Evolutionary conservation across 2,888 invertebrate genomes (phyloP), one percentile per base, ranked within the genome.

Genomic region (Polymixis lichenea): DNA sequence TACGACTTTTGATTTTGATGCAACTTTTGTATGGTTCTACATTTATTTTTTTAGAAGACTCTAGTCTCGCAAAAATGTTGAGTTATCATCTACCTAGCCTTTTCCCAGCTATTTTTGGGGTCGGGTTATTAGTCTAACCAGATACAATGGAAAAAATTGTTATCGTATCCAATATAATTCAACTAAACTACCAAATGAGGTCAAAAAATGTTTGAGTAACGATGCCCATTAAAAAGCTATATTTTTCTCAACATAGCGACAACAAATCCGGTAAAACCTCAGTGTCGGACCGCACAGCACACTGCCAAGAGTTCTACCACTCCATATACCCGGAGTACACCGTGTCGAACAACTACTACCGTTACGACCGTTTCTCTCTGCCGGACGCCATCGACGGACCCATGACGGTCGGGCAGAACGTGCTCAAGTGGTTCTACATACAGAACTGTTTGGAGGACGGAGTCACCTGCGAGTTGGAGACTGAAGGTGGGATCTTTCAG

Each of bases 231-330:
- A 32, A 60, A 32, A 32, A 32, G 22, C 43, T 17, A 28, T n/a
- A 28, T 55, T 49, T 38, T 72, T 55, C 0, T 53, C 15, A 53
- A 75, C 64, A 4, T 77, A 92, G 91, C 25, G 90, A 91, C 43
- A 78, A 55, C n/a, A 91, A 89, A 73, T 32, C 83, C 0, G 43
- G 84, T 0, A 32, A 85, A 0, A 17, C 82, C 2, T 92, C 92
- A 25, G 32, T 80, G 0, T 64, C 80, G 0, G 90, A 91, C 9
- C 89, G 89, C 46, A 78, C 88, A 0, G 87, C 90, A 0, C 90
- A 92, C 84, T 91, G 92, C 79, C 94, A 90, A 61, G 95, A 96
- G 92, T 96, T 95, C 92, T 96, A 96, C 91, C 92, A 89, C 53
- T 88, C 91, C 0, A 86, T 96, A 69, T 95, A 96, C 90, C 90